Conservation (phyloP, 2,888 invertebrate species). For the Campaea margaritaria region DNA sequence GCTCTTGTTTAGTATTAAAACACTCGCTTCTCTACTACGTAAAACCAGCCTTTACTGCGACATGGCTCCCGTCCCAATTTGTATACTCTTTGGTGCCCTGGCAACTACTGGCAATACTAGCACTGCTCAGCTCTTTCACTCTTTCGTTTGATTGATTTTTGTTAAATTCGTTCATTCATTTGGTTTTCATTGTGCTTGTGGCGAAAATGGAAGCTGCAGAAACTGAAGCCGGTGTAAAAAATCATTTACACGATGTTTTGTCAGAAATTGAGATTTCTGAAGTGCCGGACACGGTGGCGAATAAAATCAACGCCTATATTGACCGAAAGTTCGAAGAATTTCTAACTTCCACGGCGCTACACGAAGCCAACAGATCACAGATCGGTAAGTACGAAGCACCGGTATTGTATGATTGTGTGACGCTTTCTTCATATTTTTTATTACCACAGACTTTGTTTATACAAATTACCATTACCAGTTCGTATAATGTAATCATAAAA, state of each 20-base stretch:
- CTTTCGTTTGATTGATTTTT: background rate
- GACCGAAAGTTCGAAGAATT: slow-evolving; percentile 88
- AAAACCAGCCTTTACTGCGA: no score
- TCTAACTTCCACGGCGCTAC: slow-evolving; percentile 89
- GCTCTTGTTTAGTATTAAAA: no score
- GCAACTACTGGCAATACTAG: no score
- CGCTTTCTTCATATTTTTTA: slow-evolving; percentile 44
- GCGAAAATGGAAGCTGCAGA: slow-evolving; percentile 77
- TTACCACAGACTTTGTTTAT: slow-evolving; percentile 5
- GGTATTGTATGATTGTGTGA: slow-evolving; percentile 56
- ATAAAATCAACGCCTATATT: slow-evolving; percentile 86
- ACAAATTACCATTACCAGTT: no score
- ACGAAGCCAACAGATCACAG: slow-evolving; percentile 87
- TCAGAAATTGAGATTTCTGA: slow-evolving; percentile 70
- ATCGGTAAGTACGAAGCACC: slow-evolving; percentile 85
- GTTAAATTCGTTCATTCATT: background rate
- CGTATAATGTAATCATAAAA: no score
- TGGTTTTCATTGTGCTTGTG: slow-evolving; percentile 30
- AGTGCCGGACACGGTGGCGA: slow-evolving; percentile 64
- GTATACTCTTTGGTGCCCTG: no score
- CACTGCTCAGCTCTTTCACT: no score
- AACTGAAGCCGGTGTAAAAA: slow-evolving; percentile 74
- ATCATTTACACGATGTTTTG: slow-evolving; percentile 77
- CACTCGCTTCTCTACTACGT: no score
- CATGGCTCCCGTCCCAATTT: no score